These are phyloP conservation scores for Drosophila insularis DNA, from an alignment of 1,140 invertebrate species.

Conservation along the genomic window DNA sequence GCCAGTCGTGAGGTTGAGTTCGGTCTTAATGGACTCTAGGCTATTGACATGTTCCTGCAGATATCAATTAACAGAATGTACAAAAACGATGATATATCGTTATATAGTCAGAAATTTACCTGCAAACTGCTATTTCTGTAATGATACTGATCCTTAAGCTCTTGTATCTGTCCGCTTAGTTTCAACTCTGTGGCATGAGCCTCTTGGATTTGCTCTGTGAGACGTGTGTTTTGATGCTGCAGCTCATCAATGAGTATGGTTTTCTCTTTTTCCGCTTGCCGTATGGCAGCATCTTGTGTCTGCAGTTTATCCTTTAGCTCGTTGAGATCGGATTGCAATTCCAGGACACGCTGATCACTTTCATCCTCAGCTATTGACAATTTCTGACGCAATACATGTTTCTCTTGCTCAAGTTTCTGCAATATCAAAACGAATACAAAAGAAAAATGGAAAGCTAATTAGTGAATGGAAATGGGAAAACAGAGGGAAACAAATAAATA, in stretches of 20 bases:
- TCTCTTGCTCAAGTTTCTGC: constrained; percentile 96
- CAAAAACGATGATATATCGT: neutral
- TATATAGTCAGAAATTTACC: constrained; percentile 54
- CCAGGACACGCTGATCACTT: constrained; percentile 93
- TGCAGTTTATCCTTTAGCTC: constrained; percentile 88
- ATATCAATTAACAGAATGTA: too few relatives aligned
- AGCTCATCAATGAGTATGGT: constrained; percentile 91
- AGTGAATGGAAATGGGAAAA: constrained; percentile 8
- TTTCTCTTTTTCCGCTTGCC: constrained; percentile 90
- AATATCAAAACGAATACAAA: constrained; percentile 45
- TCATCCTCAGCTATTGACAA: constrained; percentile 93
- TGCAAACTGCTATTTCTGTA: constrained; percentile 90
- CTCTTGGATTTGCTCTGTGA: constrained; percentile 93
- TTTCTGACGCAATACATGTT: constrained; percentile 92
- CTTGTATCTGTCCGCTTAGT: constrained; percentile 90
- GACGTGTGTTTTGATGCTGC: constrained; percentile 93
- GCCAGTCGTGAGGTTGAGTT: constrained; percentile 92
- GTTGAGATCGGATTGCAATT: constrained; percentile 93
- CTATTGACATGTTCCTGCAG: constrained; percentile 93
- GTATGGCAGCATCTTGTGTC: constrained; percentile 83
- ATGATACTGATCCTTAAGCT: constrained; percentile 92
- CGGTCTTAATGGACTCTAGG: constrained; percentile 93
- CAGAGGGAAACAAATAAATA: constrained; percentile 9
- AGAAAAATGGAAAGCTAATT: constrained; percentile 68
- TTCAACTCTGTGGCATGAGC: constrained; percentile 91